Conservation (phyloP, 1,140 invertebrate genomes). For the Ostrea denselamellosa region DNA sequence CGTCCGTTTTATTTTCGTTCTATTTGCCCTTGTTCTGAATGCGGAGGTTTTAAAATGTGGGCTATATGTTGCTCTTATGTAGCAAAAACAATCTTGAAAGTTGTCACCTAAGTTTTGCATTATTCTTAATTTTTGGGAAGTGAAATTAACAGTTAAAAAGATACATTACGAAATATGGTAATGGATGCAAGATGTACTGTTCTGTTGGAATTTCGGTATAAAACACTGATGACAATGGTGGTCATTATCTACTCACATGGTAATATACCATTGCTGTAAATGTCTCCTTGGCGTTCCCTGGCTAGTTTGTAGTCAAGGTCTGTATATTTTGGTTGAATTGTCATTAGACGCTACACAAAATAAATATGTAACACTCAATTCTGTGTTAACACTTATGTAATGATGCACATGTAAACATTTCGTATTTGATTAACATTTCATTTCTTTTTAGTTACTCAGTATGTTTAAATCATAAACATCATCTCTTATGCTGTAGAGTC, state of each 20-base stretch:
- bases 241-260: neutral
- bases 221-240: neutral
- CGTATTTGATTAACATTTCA: neutral
- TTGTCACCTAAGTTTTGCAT: too few species aligned
- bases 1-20: too few species aligned
- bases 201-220: neutral
- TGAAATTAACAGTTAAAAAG: neutral
- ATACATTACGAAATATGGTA: neutral
- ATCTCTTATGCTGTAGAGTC: neutral
- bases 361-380: neutral
- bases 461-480: neutral
- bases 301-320: neutral
- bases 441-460: too few species aligned
- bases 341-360: neutral
- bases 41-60: too few species aligned
- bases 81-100: neutral
- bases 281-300: neutral
- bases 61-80: too few species aligned
- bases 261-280: neutral
- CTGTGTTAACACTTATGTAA: neutral
- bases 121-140: too few species aligned
- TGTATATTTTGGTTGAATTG: neutral
- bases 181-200: neutral
- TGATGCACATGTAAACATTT: neutral
- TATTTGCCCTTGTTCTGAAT: too few species aligned